Percentiles rank a stretch among this genome's conserved stretches.
Evolutionary conservation across 2,113 vertebrate species (phyloP).

Genomic region (Syrmaticus mikado): DNA sequence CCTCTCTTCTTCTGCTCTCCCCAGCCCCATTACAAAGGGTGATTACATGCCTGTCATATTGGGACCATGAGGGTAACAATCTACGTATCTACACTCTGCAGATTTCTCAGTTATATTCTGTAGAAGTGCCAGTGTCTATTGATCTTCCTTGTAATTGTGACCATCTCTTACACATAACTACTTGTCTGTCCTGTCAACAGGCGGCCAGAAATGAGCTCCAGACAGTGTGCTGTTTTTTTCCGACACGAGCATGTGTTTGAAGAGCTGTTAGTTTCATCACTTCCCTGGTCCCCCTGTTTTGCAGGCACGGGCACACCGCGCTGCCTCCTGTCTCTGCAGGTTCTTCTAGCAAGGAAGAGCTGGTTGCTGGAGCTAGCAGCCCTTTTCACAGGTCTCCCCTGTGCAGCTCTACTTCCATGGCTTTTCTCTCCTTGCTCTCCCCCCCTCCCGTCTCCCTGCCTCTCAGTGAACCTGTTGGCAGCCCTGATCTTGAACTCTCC

Average conservation of each 20-base stretch:
- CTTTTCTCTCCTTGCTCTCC: background rate
- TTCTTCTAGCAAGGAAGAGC: background rate
- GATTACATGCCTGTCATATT: background rate
- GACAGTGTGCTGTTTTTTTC: background rate
- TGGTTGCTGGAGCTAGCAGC: background rate
- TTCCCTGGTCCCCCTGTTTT: background rate
- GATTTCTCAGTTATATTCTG: background rate
- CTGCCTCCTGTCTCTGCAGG: background rate
- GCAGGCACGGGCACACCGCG: background rate
- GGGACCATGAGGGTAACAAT: background rate
- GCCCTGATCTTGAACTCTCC: background rate
- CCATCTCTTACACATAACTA: background rate
- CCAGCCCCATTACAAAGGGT: background rate
- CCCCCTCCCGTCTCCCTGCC: background rate
- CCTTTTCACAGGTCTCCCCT: background rate
- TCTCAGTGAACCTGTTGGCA: background rate
- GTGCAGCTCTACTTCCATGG: background rate
- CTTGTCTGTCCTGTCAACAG: background rate
- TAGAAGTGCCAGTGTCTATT: background rate
- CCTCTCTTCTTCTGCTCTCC: background rate
- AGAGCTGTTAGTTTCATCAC: background rate
- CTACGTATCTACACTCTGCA: background rate
- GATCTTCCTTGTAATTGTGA: background rate
- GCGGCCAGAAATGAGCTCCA: rapidly evolving
- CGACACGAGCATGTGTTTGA: background rate